These are phyloP conservation scores for Andrena marginata DNA, from an alignment of 2,888 invertebrate species.

Conservation along the genomic window DNA sequence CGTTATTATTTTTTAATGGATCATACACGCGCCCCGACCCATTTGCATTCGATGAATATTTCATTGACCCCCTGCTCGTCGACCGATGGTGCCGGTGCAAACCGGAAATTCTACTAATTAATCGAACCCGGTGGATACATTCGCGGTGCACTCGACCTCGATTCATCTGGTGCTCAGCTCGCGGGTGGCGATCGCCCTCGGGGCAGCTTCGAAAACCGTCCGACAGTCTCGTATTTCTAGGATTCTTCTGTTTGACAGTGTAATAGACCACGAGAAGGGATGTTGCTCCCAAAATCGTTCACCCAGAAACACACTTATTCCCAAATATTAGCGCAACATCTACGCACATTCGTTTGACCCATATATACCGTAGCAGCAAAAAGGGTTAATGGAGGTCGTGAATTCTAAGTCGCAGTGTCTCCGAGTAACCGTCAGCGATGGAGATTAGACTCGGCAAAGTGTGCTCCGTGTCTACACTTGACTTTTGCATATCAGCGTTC, in stretches of 20 bases:
- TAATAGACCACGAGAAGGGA: too few species aligned
- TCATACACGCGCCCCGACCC: constrained; percentile 68
- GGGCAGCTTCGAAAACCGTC: too few species aligned
- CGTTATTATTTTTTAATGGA: constrained; percentile 81
- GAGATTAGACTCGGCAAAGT: not conserved
- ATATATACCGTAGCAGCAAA: too few species aligned
- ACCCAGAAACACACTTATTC: too few species aligned
- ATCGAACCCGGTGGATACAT: constrained; percentile 47
- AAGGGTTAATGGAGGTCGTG: too few species aligned
- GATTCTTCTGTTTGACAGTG: too few species aligned
- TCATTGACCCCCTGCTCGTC: constrained; percentile 54
- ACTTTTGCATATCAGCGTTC: constrained; percentile 26
- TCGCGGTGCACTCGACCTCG: constrained; percentile 24
- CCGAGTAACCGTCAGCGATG: constrained; percentile 1
- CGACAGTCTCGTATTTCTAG: too few species aligned
- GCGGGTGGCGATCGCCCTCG: not conserved
- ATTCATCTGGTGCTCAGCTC: constrained; percentile 25
- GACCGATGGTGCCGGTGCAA: constrained; percentile 11
- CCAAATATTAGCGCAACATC: too few species aligned
- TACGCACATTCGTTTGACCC: too few species aligned
- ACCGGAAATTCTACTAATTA: constrained; percentile 65
- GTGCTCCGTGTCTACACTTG: not conserved
- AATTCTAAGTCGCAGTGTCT: too few species aligned
- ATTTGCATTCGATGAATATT: constrained; percentile 82
- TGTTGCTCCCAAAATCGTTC: too few species aligned